Evolutionary conservation across 2,888 invertebrate species (phyloP).

Genomic region (Ctenicera cuprea): DNA sequence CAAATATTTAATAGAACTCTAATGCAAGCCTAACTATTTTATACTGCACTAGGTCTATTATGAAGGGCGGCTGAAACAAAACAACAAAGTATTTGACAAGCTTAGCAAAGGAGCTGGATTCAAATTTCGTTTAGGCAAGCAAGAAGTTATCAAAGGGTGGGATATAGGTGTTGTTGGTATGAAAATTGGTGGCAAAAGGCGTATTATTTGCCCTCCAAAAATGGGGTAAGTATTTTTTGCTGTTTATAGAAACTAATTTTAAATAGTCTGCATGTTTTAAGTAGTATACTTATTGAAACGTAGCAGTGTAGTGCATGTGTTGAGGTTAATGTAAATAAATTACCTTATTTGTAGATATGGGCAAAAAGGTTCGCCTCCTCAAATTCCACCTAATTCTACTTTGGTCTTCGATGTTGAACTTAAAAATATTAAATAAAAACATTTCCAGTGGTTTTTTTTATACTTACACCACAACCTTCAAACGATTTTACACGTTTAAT

Average conservation of each 20-base stretch:
- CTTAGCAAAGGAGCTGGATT: constrained; percentile 86
- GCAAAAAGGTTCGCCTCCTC: constrained; percentile 86
- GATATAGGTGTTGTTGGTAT: constrained; percentile 92
- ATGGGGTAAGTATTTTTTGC: constrained; percentile 84
- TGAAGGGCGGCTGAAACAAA: constrained; percentile 86
- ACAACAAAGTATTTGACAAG: constrained; percentile 92
- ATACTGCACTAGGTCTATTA: constrained; percentile 81
- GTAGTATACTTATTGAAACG: no score
- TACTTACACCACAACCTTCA: background rate
- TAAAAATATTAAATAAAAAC: constrained; percentile 78
- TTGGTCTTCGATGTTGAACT: constrained; percentile 94
- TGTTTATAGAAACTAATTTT: no score
- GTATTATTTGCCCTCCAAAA: constrained; percentile 87
- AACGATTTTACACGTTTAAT: background rate
- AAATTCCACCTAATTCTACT: constrained; percentile 91
- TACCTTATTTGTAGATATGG: constrained; percentile 78
- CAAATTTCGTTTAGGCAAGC: constrained; percentile 87
- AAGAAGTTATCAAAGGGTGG: constrained; percentile 94
- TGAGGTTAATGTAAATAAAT: background rate
- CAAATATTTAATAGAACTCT: no score
- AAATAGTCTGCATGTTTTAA: no score
- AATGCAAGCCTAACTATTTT: background rate
- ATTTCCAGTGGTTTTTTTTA: background rate
- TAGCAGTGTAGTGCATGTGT: no score
- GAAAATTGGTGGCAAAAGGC: constrained; percentile 95